Conservation (phyloP, 1,140 invertebrate genomes). For the Drosophila arizonae region DNA sequence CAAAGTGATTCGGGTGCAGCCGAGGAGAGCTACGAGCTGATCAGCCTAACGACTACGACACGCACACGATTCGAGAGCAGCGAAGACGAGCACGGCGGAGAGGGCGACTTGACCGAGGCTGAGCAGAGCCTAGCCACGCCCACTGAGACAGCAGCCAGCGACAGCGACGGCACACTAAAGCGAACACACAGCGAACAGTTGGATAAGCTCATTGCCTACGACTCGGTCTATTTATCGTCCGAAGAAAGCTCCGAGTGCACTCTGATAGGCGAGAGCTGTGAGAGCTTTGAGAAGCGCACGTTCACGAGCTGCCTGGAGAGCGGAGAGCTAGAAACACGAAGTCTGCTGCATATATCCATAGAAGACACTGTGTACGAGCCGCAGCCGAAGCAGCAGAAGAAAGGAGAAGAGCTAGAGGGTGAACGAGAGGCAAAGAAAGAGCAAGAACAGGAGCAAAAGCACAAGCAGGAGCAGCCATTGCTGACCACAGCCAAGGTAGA, state of each 20-base stretch:
- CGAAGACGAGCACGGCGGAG: slow-evolving; percentile 42
- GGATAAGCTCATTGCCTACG: slow-evolving; percentile 79
- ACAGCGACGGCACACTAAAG: slow-evolving; percentile 63
- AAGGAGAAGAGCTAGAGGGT: slow-evolving; percentile 17
- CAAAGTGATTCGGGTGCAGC: slow-evolving; percentile 30
- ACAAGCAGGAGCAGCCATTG: slow-evolving; percentile 8
- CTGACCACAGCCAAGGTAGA: slow-evolving; percentile 39
- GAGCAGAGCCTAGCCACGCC: slow-evolving; percentile 37
- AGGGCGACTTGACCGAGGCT: slow-evolving; percentile 2
- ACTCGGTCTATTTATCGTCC: slow-evolving; percentile 81
- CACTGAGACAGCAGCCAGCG: slow-evolving; percentile 46
- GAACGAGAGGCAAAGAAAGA: slow-evolving; percentile 16
- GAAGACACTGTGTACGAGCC: slow-evolving; percentile 76
- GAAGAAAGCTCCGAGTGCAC: slow-evolving; percentile 81
- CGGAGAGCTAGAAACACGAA: slow-evolving; percentile 57
- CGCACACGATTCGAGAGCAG: slow-evolving; percentile 74
- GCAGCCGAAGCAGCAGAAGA: slow-evolving; percentile 58
- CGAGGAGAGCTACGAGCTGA: slow-evolving; percentile 72
- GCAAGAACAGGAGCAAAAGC: slow-evolving; percentile 19
- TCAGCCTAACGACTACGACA: slow-evolving; percentile 73
- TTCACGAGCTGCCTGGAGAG: slow-evolving; percentile 52
- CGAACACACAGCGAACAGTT: slow-evolving; percentile 54
- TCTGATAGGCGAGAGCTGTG: slow-evolving; percentile 66
- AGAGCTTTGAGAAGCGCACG: slow-evolving; percentile 61
- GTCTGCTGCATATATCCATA: slow-evolving; percentile 73